These are phyloP conservation scores for Scelioninae gen. 1 DNA, from an alignment of 2,888 invertebrate species.

Conservation along the genomic window DNA sequence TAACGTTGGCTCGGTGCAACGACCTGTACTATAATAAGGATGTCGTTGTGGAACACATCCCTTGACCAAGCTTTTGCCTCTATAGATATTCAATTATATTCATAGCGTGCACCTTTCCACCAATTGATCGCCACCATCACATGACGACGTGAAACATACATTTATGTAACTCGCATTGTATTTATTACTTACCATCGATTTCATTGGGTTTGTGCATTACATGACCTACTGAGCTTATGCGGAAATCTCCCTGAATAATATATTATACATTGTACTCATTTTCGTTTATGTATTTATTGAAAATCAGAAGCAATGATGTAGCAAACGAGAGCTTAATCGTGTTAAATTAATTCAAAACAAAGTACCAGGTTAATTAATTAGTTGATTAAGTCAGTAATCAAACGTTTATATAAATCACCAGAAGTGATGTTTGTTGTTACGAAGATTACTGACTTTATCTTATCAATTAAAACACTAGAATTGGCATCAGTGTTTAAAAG, in stretches of 20 bases:
- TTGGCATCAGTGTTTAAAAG: neutral
- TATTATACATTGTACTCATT: neutral
- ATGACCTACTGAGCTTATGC: slow-evolving; percentile 8
- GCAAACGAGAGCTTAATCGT: neutral
- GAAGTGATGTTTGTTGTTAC: neutral
- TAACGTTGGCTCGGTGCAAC: slow-evolving; percentile 28
- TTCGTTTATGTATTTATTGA: neutral
- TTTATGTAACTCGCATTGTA: slow-evolving; percentile 32
- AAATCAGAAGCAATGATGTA: neutral
- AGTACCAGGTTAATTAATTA: neutral
- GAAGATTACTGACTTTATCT: slow-evolving; percentile 5
- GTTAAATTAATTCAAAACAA: neutral
- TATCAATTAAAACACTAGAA: neutral
- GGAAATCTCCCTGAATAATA: neutral
- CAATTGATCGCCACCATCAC: slow-evolving; percentile 13
- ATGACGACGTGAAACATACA: neutral
- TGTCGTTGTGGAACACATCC: slow-evolving; percentile 29
- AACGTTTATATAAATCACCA: too few species aligned
- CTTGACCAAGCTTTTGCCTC: slow-evolving; percentile 21
- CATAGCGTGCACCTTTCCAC: slow-evolving; percentile 27
- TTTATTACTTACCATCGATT: slow-evolving; percentile 9
- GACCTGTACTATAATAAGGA: slow-evolving; percentile 40
- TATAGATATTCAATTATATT: slow-evolving; percentile 28
- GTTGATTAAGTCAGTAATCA: neutral
- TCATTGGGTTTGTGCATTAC: slow-evolving; percentile 3